Evolutionary conservation across 2,113 vertebrate genomes (phyloP).

Genomic region (Bungarus multicinctus): DNA sequence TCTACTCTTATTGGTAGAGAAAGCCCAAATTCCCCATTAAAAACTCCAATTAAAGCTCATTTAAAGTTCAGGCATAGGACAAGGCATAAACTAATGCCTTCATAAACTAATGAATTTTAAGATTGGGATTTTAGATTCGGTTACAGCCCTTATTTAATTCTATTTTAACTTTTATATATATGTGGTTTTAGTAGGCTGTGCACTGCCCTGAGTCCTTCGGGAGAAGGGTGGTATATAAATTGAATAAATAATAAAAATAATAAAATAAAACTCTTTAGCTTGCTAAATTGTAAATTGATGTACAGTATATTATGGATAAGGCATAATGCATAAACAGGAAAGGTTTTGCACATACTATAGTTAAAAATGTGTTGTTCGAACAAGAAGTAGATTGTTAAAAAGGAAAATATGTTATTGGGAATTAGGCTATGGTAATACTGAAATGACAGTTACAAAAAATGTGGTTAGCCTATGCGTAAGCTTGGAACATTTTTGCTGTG

Average conservation of each 20-base stretch:
- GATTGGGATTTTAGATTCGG: too few species aligned
- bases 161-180: too few species aligned
- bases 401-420: not conserved
- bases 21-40: not conserved
- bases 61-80: not conserved
- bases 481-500: not conserved
- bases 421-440: not conserved
- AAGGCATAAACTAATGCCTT: too few species aligned
- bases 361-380: not conserved
- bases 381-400: not conserved
- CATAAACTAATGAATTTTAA: too few species aligned
- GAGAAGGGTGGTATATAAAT: too few species aligned
- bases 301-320: not conserved
- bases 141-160: too few species aligned
- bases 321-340: not conserved
- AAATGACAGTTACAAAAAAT: not conserved
- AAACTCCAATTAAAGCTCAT: not conserved
- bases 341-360: not conserved
- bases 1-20: not conserved
- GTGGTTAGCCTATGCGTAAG: not conserved
- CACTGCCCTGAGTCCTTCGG: too few species aligned
- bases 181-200: too few species aligned
- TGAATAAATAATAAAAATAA: too few species aligned
- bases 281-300: not conserved
- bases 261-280: not conserved